Evolutionary conservation across 2,113 vertebrate species (phyloP).

Genomic region (Trogon melanurus): DNA sequence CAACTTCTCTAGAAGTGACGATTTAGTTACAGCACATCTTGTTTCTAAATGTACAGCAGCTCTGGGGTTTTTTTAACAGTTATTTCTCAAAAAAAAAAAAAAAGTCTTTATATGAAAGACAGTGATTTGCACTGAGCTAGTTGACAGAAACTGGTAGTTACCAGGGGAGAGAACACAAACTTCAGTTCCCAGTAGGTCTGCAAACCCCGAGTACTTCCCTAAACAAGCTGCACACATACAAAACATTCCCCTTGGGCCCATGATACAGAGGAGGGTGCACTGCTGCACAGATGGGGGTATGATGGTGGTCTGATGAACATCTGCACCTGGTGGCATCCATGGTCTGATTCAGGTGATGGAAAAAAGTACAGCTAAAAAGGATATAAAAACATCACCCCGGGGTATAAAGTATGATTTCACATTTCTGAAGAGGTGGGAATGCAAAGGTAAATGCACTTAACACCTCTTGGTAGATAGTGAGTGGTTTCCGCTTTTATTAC

Average conservation of each 20-base stretch:
- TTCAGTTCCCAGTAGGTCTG: neutral
- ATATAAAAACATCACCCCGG: fast-evolving
- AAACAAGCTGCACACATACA: neutral
- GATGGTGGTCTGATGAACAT: neutral
- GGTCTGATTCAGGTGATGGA: neutral
- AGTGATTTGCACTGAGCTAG: neutral
- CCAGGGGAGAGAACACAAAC: constrained; percentile 2
- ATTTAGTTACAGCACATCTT: neutral
- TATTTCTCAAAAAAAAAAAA: neutral
- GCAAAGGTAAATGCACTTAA: neutral
- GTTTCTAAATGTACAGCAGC: neutral
- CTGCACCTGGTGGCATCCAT: neutral
- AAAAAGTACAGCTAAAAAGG: neutral
- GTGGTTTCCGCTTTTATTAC: neutral
- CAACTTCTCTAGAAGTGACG: neutral
- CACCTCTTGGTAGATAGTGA: neutral
- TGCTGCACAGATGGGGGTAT: neutral
- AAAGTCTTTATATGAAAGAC: neutral
- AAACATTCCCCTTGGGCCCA: neutral
- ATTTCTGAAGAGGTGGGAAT: neutral
- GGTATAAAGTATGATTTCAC: neutral
- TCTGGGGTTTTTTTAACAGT: neutral
- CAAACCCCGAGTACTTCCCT: neutral
- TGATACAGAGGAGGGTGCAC: neutral
- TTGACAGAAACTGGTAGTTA: neutral